A percentile compares a stretch with the other conserved stretches of the same genome.
Evolutionary conservation across 1,140 invertebrate genomes (phyloP).

Genomic region (Hyles euphorbiae): DNA sequence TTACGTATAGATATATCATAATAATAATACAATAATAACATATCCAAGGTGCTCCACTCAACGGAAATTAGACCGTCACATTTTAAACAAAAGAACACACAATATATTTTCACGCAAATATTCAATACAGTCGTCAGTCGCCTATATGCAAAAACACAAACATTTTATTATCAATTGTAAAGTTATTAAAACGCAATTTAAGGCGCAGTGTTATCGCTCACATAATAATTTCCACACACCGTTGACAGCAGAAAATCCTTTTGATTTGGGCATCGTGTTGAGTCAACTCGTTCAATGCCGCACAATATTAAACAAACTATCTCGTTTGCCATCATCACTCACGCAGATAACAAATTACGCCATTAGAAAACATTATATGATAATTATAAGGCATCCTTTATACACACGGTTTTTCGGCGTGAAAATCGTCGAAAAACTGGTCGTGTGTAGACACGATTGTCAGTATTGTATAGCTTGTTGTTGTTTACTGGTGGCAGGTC

Average conservation of each 20-base stretch:
- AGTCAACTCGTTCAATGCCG: constrained; percentile 5
- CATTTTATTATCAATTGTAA: not conserved
- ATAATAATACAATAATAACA: too few species aligned
- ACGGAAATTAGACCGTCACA: too few species aligned
- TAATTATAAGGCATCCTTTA: not conserved
- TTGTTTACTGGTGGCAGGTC: too few species aligned
- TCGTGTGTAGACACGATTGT: too few species aligned
- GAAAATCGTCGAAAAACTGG: too few species aligned
- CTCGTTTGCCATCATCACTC: constrained; percentile 30
- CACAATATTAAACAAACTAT: constrained; percentile 7
- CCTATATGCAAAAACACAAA: not conserved
- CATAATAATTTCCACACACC: constrained; percentile 5
- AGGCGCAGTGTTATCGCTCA: constrained; percentile 3
- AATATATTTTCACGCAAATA: too few species aligned
- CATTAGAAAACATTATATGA: constrained; percentile 4
- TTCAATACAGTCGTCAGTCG: too few species aligned
- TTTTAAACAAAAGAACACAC: too few species aligned
- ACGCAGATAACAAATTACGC: constrained; percentile 33
- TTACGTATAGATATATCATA: too few species aligned
- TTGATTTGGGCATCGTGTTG: constrained; percentile 5
- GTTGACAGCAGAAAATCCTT: constrained; percentile 6
- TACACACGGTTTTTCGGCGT: too few species aligned
- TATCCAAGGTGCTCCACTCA: too few species aligned
- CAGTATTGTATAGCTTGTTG: too few species aligned
- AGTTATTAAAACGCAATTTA: not conserved